Evolutionary conservation across 2,888 invertebrate genomes (phyloP), one percentile per base, ranked within the genome.

Genomic region (Mythimna pallens): DNA sequence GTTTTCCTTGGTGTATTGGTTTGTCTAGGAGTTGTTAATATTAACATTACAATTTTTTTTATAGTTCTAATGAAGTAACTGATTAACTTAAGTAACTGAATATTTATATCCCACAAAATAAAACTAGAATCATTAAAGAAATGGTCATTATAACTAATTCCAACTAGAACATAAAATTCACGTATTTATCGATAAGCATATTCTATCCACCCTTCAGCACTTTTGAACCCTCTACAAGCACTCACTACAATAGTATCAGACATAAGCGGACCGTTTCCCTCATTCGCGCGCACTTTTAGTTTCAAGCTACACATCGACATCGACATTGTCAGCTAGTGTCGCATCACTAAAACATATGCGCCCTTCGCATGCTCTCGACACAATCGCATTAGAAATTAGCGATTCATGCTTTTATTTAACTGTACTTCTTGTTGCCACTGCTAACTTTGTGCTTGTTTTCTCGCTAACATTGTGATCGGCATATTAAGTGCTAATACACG

Each of bases 181-280:
- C n/a, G n/a, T 22, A 58, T 20, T 30, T 67, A 81, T 81, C 73
- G 80, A 85, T 63, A 78, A 58, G 83, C 64, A 74, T 8, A 43
- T n/a, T 36, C 9, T 2, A 14, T 34, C n/a, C 34, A 69, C 79
- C 73, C 87, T 73, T 76, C 10, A 58, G 82, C 88, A 84, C 73
- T 84, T 85, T 89, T 85, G 88, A 90, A 84, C 89, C 89, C 90
- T 89, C 87, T 85, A 90, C 88, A 90, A 91, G 89, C 90, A 89
- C 91, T 92, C 89, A 87, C 89, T 87, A 90, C 92, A 93, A 94
- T 93, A 92, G 91, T 65, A 74, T 94, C 93, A 93, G 90, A 93
- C 92, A 93, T 92, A 90, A 93, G 92, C 89, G 89, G 34, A 9
- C 65, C n/a, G n/a, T n/a, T 66, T 65, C 34, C 22, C 17, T 25